Evolutionary conservation across 2,888 invertebrate species (phyloP).

Genomic region (Chrysodeixis includens): DNA sequence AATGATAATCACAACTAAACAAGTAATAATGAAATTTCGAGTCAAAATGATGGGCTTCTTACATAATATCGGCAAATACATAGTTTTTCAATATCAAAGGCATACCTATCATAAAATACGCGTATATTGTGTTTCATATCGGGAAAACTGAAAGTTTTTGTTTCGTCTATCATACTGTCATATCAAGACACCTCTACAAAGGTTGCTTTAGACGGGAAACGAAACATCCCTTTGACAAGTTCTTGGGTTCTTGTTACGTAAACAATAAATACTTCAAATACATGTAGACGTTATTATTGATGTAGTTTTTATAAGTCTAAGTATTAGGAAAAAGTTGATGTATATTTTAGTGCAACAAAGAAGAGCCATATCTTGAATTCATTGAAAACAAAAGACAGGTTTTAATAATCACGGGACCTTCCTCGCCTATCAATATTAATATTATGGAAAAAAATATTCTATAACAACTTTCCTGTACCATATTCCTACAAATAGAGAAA

Average conservation of each 20-base stretch:
- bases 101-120: too few species aligned
- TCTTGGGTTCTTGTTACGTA: background rate
- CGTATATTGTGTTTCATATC: background rate
- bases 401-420: background rate
- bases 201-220: background rate
- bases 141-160: constrained; percentile 4
- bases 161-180: background rate
- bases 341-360: background rate
- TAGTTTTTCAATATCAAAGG: too few species aligned
- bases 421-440: background rate
- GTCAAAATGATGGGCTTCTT: background rate
- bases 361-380: background rate
- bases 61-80: too few species aligned
- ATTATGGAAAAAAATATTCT: too few species aligned
- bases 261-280: background rate
- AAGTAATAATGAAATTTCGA: constrained; percentile 13
- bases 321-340: background rate
- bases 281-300: background rate
- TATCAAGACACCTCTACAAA: background rate
- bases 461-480: too few species aligned
- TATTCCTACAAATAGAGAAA: too few species aligned
- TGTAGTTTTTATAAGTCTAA: background rate
- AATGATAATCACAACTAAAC: background rate
- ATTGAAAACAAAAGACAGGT: background rate
- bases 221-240: constrained; percentile 2